Conservation (phyloP, 2,113 vertebrate species). For the Aramus guarauna region DNA sequence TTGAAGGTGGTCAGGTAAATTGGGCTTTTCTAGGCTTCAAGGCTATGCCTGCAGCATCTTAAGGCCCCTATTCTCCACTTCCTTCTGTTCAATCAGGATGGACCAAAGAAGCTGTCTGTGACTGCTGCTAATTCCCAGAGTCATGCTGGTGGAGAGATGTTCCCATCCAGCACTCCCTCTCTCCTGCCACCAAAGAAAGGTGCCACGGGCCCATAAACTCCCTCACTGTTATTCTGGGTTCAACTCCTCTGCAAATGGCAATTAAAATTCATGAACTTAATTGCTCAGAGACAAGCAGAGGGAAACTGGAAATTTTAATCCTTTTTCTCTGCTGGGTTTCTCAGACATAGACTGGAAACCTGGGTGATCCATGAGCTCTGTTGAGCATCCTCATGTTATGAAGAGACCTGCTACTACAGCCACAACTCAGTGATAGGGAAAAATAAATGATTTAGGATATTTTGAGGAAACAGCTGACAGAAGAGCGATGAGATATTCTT, state of each 20-base stretch:
- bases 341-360: not conserved
- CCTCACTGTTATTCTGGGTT: not conserved
- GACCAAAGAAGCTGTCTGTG: not conserved
- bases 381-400: not conserved
- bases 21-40: not conserved
- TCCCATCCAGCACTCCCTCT: not conserved
- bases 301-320: not conserved
- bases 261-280: not conserved
- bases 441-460: not conserved
- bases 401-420: not conserved
- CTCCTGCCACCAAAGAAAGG: not conserved
- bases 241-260: not conserved
- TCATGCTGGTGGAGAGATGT: not conserved
- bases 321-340: not conserved
- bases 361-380: not conserved
- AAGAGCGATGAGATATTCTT: not conserved
- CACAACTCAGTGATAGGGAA: not conserved
- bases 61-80: not conserved
- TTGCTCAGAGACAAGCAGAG: not conserved
- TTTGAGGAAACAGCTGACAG: not conserved
- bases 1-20: not conserved
- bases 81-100: not conserved
- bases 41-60: not conserved
- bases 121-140: not conserved
- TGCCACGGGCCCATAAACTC: fast-evolving